phyloP scores from a whole-genome alignment of 2,797 vertebrate genomes.

The Paramormyrops hopkinsi region DNA sequence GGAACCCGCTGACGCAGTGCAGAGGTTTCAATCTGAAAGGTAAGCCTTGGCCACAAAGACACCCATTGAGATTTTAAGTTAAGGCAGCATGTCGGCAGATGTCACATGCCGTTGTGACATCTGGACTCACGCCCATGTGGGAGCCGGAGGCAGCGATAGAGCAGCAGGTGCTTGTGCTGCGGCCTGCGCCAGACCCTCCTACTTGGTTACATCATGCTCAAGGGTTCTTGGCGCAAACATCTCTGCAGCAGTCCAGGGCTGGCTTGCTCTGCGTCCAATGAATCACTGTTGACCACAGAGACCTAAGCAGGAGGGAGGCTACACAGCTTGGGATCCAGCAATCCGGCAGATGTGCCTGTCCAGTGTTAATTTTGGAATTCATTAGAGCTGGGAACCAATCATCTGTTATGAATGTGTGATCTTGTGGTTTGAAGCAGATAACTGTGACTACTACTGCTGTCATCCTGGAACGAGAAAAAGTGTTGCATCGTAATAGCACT shows the following conservation, averaged over 20 bases:
- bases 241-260: not conserved
- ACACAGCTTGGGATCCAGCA: not conserved
- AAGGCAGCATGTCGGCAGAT: not conserved
- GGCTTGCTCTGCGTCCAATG: not conserved
- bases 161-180: not conserved
- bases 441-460: not conserved
- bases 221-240: not conserved
- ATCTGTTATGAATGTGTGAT: not conserved
- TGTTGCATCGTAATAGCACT: not conserved
- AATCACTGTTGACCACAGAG: constrained; percentile 4
- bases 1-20: constrained; percentile 93
- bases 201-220: not conserved
- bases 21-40: constrained; percentile 98
- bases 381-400: not conserved
- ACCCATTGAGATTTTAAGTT: not conserved
- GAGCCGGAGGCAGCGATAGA: not conserved
- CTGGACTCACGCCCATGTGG: not conserved
- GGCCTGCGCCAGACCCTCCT: not conserved
- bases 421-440: not conserved
- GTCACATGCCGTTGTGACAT: not conserved
- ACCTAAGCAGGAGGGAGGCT: not conserved
- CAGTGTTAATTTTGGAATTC: not conserved
- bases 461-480: not conserved
- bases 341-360: constrained; percentile 4
- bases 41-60: constrained; percentile 43